Evolutionary conservation across 92 coral and sea anemone species (phyloP).

Genomic region (Pocillopora grandis): DNA sequence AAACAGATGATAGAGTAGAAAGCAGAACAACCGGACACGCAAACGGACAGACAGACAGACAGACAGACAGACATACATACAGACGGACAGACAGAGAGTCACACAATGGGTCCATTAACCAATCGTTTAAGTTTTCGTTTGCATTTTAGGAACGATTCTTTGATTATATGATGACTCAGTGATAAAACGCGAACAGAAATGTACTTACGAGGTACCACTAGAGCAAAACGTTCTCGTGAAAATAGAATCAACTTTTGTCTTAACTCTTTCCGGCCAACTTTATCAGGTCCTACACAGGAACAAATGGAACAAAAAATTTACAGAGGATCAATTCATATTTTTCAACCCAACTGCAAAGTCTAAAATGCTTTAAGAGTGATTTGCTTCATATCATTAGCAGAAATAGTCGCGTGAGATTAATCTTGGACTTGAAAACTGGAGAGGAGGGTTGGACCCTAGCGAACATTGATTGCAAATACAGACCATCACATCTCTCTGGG

Average conservation of each 20-base stretch:
- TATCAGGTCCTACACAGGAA: constrained; percentile 78
- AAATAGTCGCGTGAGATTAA: no score
- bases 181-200: neutral
- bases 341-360: no score
- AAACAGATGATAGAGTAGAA: no score
- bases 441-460: no score
- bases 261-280: constrained; percentile 87
- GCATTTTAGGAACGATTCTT: neutral
- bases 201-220: constrained; percentile 94
- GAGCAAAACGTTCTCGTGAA: constrained; percentile 86
- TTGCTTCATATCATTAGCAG: no score
- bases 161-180: no score
- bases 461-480: no score
- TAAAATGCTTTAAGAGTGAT: no score
- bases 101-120: neutral
- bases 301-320: neutral
- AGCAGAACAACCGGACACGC: no score
- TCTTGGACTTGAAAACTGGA: no score
- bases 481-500: no score
- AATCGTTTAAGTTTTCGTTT: neutral
- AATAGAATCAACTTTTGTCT: constrained; percentile 84
- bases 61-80: neutral
- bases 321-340: neutral
- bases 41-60: no score
- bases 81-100: neutral